Conservation (phyloP, 2,797 vertebrate genomes). For the Tympanoctomys barrerae region DNA sequence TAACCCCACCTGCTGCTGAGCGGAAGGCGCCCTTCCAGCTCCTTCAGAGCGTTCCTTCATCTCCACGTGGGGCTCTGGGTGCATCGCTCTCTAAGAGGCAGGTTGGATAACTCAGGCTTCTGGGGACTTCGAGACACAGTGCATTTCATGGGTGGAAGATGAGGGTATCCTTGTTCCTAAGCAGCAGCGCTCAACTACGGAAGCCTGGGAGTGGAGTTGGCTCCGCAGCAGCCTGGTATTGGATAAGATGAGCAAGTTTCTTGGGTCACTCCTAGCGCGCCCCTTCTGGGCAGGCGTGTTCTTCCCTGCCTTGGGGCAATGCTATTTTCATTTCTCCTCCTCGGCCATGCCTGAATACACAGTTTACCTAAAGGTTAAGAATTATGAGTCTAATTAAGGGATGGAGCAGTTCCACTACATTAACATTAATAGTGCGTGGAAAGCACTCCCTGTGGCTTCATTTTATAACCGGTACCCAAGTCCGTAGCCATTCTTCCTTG, state of each 20-base stretch:
- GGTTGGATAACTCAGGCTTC: neutral
- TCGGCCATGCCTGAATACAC: slow-evolving; percentile 63
- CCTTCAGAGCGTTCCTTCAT: neutral
- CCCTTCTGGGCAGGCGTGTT: neutral
- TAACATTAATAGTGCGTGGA: slow-evolving; percentile 81
- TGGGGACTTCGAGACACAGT: neutral
- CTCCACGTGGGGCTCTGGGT: neutral
- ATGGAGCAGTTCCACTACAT: slow-evolving; percentile 76
- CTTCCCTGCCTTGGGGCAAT: slow-evolving; percentile 20
- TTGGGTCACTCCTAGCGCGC: neutral
- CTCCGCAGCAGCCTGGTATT: neutral
- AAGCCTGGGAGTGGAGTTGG: neutral
- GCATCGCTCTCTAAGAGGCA: neutral
- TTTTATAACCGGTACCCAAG: slow-evolving; percentile 69
- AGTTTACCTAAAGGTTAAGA: slow-evolving; percentile 85
- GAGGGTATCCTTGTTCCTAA: neutral
- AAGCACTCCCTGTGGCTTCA: slow-evolving; percentile 78
- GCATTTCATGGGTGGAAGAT: neutral
- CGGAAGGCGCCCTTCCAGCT: neutral
- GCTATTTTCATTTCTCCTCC: slow-evolving; percentile 67
- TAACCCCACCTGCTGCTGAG: neutral
- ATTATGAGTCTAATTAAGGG: slow-evolving; percentile 82
- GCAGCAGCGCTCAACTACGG: neutral
- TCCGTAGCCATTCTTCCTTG: slow-evolving; percentile 67
- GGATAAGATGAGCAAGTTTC: neutral